A percentile compares a stretch with the other conserved stretches of the same genome.
Conservation (phyloP, 1,140 invertebrate species). For the Drosophila nebulosa region DNA sequence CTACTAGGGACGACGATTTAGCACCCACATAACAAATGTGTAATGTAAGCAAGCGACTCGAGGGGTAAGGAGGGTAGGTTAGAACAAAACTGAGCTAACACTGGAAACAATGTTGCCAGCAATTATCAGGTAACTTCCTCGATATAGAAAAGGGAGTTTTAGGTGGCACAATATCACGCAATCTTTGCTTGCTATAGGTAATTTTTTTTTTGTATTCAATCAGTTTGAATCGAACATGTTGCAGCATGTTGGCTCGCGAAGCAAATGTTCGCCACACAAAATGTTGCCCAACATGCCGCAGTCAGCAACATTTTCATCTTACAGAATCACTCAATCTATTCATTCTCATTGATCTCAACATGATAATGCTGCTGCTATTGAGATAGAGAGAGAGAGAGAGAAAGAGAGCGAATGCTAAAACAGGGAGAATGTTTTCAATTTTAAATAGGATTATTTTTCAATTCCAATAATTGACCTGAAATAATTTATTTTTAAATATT, state of each 20-base stretch:
- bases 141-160: conserved; percentile 17
- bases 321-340: not conserved
- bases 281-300: not conserved
- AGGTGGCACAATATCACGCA: too few relatives aligned
- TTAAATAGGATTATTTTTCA: too few relatives aligned
- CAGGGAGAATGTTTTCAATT: too few relatives aligned
- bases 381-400: too few relatives aligned
- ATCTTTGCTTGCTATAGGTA: too few relatives aligned
- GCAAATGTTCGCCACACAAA: not conserved
- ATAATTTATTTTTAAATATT: too few relatives aligned
- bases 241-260: not conserved
- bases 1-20: conserved; percentile 36
- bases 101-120: conserved; percentile 21
- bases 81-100: not conserved
- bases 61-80: too few relatives aligned
- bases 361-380: not conserved
- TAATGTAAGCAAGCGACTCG: not conserved
- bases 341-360: not conserved
- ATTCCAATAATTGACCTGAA: too few relatives aligned
- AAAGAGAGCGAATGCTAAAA: too few relatives aligned
- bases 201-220: not conserved
- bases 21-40: conserved; percentile 45
- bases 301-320: not conserved
- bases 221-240: not conserved
- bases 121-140: conserved; percentile 46